Evolutionary conservation across 2,888 invertebrate genomes (phyloP), one percentile per base, ranked within the genome.

Genomic region (Griposia aprilina): DNA sequence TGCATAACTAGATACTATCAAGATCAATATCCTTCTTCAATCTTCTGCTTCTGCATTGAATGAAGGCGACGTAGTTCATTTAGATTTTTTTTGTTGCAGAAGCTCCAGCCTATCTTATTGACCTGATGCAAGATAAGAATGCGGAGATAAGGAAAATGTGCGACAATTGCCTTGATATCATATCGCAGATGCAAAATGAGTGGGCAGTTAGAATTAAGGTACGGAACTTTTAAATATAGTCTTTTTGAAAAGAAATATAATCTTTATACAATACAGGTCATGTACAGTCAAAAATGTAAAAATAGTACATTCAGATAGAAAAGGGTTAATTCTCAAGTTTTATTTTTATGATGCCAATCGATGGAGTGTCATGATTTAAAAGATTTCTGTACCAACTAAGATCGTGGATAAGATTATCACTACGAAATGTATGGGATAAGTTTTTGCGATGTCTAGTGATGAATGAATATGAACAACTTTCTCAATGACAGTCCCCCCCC

Each of bases 51-150:
- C 17, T 52, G 23, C 17, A 41, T 8, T 30, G 11, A 70, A 63
- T 50, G 15, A 36, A 48, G 23, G 15, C 15, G 1, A 55, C 17
- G 17, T 55, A 59, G 45, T 59, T 78, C 0, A 60, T 60, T 73
- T 50, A 23, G 13, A 48, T 65, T 1, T 60, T 71, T 82, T 48
- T 17, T 71, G 13, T 96, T 97, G 50, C 97, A 98, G 99, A 99
- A 95, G 99, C 99, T 50, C 99, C 99, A 36, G 99, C 99, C 13
- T 99, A 99, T 95, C 97, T 99, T 79, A 99, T 99, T 86, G 99
- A 99, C 95, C 97, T 99, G 90, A 99, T 99, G 98, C 99, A 99
- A 95, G 99, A 99, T 94, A 99, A 99, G 95, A 99, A 99, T 95
- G 97, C 98, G 82, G 98, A 98, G 93, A 99, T 99, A 83, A 97